Evolutionary conservation across 2,113 vertebrate species (phyloP).

Genomic region (Cariama cristata): DNA sequence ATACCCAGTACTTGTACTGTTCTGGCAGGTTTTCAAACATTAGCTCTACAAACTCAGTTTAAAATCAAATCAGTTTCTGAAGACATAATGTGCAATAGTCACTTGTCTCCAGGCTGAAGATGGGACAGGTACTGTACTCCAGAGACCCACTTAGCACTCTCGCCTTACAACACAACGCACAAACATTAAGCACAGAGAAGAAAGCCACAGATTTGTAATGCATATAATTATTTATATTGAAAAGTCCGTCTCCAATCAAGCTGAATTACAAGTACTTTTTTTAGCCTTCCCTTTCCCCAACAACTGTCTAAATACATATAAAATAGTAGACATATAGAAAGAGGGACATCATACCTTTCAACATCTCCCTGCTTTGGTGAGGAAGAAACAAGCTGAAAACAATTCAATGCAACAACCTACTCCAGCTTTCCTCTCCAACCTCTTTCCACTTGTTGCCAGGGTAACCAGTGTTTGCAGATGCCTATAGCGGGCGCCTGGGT

Average conservation of each 20-base stretch:
- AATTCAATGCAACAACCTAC: conserved; percentile 71
- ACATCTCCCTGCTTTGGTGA: conserved; percentile 69
- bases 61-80: conserved; percentile 8
- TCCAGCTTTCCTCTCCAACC: conserved; percentile 70
- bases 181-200: not conserved
- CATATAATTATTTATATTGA: not conserved
- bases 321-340: conserved; percentile 13
- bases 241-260: conserved; percentile 13
- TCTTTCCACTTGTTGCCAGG: conserved; percentile 80
- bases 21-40: not conserved
- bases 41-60: not conserved
- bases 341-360: conserved; percentile 68
- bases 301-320: not conserved
- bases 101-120: not conserved
- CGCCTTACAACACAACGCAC: not conserved
- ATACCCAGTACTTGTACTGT: not conserved
- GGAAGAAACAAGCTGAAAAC: conserved; percentile 71
- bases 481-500: conserved; percentile 65
- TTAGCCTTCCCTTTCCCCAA: conserved; percentile 31
- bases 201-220: not conserved
- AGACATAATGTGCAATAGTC: not conserved
- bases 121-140: not conserved
- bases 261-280: not conserved
- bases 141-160: not conserved
- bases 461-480: conserved; percentile 76